Evolutionary conservation across 2,113 vertebrate species (phyloP).

Genomic region (Rattus norvegicus): GRCr8 NC_086019.1:209823501-209824000

Average conservation of each 20-base stretch:
- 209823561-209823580: slow-evolving; percentile 80
- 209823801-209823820: not conserved
- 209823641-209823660: slow-evolving; percentile 78
- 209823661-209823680: slow-evolving; percentile 71
- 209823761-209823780: not conserved
- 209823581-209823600: slow-evolving; percentile 74
- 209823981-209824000: fast-evolving
- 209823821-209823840: fast-evolving
- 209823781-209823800: not conserved
- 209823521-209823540: slow-evolving; percentile 77
- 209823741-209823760: not conserved
- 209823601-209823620: slow-evolving; percentile 74
- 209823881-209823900: not conserved
- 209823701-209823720: not conserved
- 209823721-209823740: not conserved
- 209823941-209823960: not conserved
- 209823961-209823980: fast-evolving
- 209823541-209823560: slow-evolving; percentile 80
- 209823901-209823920: not conserved
- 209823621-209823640: slow-evolving; percentile 79
- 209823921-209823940: not conserved
- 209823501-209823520: slow-evolving; percentile 80
- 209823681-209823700: slow-evolving; percentile 80
- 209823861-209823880: not conserved
- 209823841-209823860: not conserved